Evolutionary conservation across 2,888 invertebrate genomes (phyloP).

Genomic region (Protophormia terraenovae): DNA sequence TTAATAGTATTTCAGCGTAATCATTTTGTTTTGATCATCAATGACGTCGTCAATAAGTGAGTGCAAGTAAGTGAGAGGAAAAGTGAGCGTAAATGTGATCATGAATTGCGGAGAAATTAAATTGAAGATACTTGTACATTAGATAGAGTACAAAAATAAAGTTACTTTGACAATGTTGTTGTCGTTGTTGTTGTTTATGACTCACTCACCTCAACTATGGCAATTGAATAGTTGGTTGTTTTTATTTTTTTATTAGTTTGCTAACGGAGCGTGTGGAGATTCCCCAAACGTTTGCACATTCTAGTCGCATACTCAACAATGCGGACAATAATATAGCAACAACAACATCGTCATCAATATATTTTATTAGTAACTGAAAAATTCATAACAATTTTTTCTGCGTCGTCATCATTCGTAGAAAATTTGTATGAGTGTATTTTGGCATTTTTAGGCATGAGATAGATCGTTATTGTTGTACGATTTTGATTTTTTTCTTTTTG

Average conservation of each 20-base stretch:
- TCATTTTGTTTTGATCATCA: conserved; percentile 5
- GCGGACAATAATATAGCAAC: conserved; percentile 8
- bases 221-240: conserved; percentile 11
- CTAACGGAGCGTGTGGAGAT: conserved; percentile 63
- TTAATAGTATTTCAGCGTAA: not conserved
- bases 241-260: conserved; percentile 29
- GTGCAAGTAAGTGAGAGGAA: not conserved
- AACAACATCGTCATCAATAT: conserved; percentile 38
- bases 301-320: conserved; percentile 5
- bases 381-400: conserved; percentile 71
- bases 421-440: conserved; percentile 73
- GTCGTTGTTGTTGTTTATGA: not conserved
- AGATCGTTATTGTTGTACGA: conserved; percentile 9
- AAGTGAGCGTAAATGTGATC: not conserved
- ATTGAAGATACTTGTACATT: not conserved
- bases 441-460: conserved; percentile 58
- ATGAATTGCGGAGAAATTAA: not conserved
- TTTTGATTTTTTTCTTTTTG: not conserved
- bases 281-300: conserved; percentile 58
- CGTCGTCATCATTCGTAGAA: conserved; percentile 78
- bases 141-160: not conserved
- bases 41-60: conserved; percentile 12
- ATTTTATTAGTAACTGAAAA: conserved; percentile 53
- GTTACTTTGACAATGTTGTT: conserved; percentile 17
- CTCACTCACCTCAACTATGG: conserved; percentile 7